Percentiles rank a stretch among this genome's conserved stretches.
These are phyloP conservation scores for Hemichromis elongatus DNA, from an alignment of 2,113 vertebrate species.

Conservation along the genomic window DNA sequence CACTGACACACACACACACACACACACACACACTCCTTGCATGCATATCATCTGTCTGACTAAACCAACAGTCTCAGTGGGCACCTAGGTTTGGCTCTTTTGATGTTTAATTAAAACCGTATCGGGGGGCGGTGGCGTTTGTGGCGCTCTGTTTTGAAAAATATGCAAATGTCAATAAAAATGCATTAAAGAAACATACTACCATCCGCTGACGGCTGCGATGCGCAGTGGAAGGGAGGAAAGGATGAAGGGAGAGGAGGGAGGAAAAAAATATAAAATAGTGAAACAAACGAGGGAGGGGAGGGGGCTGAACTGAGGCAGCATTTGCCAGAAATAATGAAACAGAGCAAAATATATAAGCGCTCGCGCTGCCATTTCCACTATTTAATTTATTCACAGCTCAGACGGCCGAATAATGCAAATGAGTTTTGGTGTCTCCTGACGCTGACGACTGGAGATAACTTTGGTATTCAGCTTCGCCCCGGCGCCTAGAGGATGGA, in stretches of 20 bases:
- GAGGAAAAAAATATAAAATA: neutral
- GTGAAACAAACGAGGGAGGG: neutral
- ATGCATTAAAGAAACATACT: slow-evolving; percentile 61
- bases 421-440: slow-evolving; percentile 41
- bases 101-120: slow-evolving; percentile 78
- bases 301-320: neutral
- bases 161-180: slow-evolving; percentile 72
- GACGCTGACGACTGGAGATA: slow-evolving; percentile 34
- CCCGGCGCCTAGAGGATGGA: slow-evolving; percentile 5
- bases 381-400: slow-evolving; percentile 54
- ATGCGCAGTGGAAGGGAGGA: neutral
- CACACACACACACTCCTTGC: neutral
- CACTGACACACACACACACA: neutral
- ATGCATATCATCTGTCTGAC: slow-evolving; percentile 37
- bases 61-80: slow-evolving; percentile 52
- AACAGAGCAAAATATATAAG: slow-evolving; percentile 48
- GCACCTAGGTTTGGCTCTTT: slow-evolving; percentile 48
- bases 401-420: slow-evolving; percentile 50
- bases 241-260: neutral
- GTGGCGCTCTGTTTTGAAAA: slow-evolving; percentile 48
- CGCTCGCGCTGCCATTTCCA: slow-evolving; percentile 8
- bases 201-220: slow-evolving; percentile 27
- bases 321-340: slow-evolving; percentile 61
- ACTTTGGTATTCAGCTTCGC: slow-evolving; percentile 20
- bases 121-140: neutral